A percentile compares a stretch with the other conserved stretches of the same genome.
Conservation (phyloP, 2,113 vertebrate genomes). For the Phocoena sinus region DNA sequence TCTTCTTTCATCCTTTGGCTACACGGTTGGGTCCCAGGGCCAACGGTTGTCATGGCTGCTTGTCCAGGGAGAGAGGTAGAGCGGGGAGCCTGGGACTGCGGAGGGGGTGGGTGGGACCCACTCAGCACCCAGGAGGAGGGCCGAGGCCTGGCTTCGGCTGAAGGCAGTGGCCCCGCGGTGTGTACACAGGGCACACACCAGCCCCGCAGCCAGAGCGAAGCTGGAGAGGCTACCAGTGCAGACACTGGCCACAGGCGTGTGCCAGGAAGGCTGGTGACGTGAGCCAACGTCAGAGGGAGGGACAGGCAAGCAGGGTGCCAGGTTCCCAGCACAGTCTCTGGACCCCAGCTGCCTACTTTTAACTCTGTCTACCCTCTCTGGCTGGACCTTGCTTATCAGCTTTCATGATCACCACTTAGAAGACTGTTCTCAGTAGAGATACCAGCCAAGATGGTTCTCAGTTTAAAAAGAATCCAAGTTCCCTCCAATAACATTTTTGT, state of each 20-base stretch:
- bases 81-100: background rate
- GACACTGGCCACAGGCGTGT: background rate
- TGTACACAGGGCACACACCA: background rate
- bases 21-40: background rate
- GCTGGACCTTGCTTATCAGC: background rate
- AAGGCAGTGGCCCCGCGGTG: background rate
- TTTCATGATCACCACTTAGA: background rate
- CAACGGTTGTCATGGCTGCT: background rate
- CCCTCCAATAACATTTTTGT: background rate
- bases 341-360: background rate
- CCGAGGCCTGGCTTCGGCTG: background rate
- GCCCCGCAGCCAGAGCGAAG: background rate
- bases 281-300: background rate
- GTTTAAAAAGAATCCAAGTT: background rate
- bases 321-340: background rate
- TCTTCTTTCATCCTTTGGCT: slow-evolving; percentile 20
- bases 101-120: background rate
- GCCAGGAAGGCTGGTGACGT: background rate
- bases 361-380: background rate
- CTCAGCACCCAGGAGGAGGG: background rate
- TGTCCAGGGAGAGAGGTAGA: background rate
- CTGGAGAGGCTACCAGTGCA: background rate
- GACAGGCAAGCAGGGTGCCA: background rate
- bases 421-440: background rate
- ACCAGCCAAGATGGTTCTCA: background rate